These are phyloP conservation scores for Calidris pugnax DNA, from an alignment of 2,113 vertebrate genomes.

Conservation along the genomic window DNA sequence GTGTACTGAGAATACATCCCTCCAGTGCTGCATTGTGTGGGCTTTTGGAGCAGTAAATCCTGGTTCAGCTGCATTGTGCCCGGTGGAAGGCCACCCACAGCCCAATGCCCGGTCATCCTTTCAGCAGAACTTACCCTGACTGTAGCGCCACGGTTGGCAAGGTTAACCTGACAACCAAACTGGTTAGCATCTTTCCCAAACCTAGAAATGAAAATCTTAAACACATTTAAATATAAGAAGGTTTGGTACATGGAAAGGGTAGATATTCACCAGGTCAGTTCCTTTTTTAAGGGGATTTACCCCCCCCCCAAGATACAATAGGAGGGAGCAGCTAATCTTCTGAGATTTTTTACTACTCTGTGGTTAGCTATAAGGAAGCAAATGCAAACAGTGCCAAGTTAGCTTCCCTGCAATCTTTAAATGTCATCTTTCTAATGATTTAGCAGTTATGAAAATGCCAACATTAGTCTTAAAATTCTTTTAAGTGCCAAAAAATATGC, in stretches of 20 bases:
- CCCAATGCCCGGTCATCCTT: neutral
- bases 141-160: neutral
- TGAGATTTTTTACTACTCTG: neutral
- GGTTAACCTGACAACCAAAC: neutral
- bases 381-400: neutral
- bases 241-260: neutral
- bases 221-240: neutral
- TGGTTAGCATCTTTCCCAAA: neutral
- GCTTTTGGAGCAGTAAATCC: neutral
- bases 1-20: neutral
- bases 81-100: neutral
- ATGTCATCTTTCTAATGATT: slow-evolving; percentile 12
- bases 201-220: neutral
- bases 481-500: neutral
- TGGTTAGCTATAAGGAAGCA: neutral
- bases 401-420: neutral
- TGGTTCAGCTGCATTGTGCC: neutral
- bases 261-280: neutral
- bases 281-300: neutral
- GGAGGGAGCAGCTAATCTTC: neutral
- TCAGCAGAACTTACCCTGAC: neutral
- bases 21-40: neutral
- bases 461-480: neutral
- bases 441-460: neutral
- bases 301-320: neutral